phyloP scores from a whole-genome alignment of 1,140 invertebrate species.

The Panulirus ornatus region DNA sequence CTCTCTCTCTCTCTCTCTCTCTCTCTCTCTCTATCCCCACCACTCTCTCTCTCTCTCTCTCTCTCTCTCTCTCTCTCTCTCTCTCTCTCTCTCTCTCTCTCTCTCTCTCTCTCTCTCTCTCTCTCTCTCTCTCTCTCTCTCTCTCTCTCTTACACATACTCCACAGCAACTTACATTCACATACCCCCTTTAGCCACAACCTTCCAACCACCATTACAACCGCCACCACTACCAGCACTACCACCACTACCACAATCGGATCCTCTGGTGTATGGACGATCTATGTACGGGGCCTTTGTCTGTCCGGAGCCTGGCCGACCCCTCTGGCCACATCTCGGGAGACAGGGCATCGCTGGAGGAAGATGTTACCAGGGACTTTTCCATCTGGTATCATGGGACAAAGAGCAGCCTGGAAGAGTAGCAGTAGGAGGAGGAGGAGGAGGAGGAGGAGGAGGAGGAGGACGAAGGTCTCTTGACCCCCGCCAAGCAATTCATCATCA shows the following conservation, averaged over 20 bases:
- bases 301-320: neutral
- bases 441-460: neutral
- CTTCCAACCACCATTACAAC: neutral
- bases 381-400: slow-evolving; percentile 13
- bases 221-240: neutral
- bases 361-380: slow-evolving; percentile 40
- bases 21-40: neutral
- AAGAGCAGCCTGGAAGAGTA: too few relatives aligned
- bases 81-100: neutral
- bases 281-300: too few relatives aligned
- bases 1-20: neutral
- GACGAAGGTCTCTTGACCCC: neutral
- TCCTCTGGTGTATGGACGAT: too few relatives aligned
- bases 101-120: neutral
- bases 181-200: neutral
- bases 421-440: neutral
- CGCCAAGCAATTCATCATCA: slow-evolving; percentile 48
- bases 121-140: slow-evolving; percentile 28
- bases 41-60: neutral
- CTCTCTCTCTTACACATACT: slow-evolving; percentile 34
- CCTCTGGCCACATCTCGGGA: too few relatives aligned
- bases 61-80: neutral
- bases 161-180: neutral
- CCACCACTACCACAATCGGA: neutral
- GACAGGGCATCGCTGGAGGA: too few relatives aligned